Evolutionary conservation across 2,797 vertebrate species (phyloP).

Genomic region (Microctenopoma steveboyesi): DNA sequence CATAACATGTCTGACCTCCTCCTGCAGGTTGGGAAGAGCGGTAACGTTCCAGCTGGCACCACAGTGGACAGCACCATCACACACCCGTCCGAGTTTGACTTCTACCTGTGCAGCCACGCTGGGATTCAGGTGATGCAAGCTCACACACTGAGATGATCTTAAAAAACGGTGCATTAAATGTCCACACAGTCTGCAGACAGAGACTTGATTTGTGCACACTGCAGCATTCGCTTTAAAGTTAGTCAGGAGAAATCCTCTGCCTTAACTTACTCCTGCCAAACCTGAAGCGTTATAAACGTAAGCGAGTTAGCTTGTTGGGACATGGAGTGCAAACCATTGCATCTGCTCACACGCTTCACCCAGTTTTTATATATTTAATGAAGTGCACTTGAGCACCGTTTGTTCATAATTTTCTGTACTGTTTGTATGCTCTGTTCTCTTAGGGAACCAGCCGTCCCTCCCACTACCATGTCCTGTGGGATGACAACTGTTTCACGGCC

Average conservation of each 20-base stretch:
- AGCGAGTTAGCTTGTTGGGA: too few relatives aligned
- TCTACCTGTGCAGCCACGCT: conserved; percentile 99
- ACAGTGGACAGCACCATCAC: conserved; percentile 99
- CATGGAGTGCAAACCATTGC: too few relatives aligned
- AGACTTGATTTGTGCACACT: not conserved
- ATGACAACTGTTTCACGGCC: conserved; percentile 98
- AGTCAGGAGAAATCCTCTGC: not conserved
- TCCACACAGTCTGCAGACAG: not conserved
- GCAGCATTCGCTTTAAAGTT: too few relatives aligned
- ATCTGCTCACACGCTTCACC: too few relatives aligned
- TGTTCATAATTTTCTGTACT: too few relatives aligned
- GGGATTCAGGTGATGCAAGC: conserved; percentile 92
- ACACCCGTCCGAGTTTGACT: conserved; percentile 98
- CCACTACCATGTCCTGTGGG: conserved; percentile 99
- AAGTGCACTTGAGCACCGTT: too few relatives aligned
- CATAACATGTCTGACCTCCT: not conserved
- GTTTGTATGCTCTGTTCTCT: not conserved
- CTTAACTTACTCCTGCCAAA: not conserved
- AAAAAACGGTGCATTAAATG: too few relatives aligned
- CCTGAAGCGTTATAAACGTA: too few relatives aligned
- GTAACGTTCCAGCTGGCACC: conserved; percentile 97
- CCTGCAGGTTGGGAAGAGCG: conserved; percentile 96
- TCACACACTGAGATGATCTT: not conserved
- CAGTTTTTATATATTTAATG: too few relatives aligned
- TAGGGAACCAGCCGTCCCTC: conserved; percentile 99